Percentiles rank a stretch among this genome's conserved stretches.
Conservation (phyloP, 2,888 invertebrate genomes). For the Myathropa florea region DNA sequence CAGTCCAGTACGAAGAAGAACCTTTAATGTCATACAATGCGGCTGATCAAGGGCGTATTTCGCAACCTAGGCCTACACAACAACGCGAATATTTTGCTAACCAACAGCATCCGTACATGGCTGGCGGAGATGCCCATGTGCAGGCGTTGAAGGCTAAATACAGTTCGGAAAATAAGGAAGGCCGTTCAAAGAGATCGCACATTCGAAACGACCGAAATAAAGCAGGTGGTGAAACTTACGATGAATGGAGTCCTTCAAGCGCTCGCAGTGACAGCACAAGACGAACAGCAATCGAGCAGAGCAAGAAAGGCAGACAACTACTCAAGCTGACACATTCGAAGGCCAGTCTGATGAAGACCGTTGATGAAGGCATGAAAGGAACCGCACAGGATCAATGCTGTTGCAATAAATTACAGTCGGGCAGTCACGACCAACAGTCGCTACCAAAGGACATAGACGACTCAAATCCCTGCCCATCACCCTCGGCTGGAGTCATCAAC, state of each 20-base stretch:
- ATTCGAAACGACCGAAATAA: neutral
- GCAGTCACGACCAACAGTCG: neutral
- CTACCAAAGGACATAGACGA: neutral
- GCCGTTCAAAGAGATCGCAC: neutral
- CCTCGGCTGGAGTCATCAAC: conserved; percentile 73
- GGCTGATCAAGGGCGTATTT: neutral
- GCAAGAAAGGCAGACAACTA: conserved; percentile 3
- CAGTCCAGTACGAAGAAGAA: no score
- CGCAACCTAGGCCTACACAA: neutral
- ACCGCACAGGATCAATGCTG: neutral
- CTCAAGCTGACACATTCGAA: conserved; percentile 10
- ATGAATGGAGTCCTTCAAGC: neutral
- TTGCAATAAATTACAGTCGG: neutral
- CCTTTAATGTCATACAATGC: neutral
- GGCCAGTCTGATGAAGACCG: conserved; percentile 28
- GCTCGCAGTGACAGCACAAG: conserved; percentile 2
- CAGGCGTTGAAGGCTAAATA: neutral
- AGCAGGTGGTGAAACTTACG: neutral
- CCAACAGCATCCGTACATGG: neutral
- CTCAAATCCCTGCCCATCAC: neutral
- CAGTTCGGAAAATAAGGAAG: neutral
- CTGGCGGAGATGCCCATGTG: conserved; percentile 5
- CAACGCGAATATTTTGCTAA: neutral
- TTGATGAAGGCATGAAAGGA: conserved; percentile 14
- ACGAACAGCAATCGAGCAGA: conserved; percentile 10